Evolutionary conservation across 2,113 vertebrate genomes (phyloP), one percentile per base, ranked within the genome.

Genomic region (Ptilonorhynchus violaceus): DNA sequence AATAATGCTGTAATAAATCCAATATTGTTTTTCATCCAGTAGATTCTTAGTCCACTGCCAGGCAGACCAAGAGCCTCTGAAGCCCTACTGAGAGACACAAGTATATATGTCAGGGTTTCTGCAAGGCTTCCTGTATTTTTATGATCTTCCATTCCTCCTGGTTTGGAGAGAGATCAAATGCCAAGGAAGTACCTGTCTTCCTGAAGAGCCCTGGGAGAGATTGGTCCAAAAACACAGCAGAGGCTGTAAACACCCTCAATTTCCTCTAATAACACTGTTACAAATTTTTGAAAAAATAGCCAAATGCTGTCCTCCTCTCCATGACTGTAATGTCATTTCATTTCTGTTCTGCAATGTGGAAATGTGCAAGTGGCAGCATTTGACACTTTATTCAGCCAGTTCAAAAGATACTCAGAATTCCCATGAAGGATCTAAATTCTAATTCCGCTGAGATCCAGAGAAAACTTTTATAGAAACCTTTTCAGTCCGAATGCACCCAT

Each of bases 41-140:
- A 88, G 41, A 60, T 67, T 59, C 79, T 74, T 44, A 52, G 59
- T 64, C 79, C 55, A 90, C 60, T 63, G 28, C 13, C 47, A 67
- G 35, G 39, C 35, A 53, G 77, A 49, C 25, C 0, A 4, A 80
- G 63, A 92, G 63, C 35, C 59, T 80, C 56, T 79, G 63, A 80
- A 96, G 35, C 12, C 47, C 39, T 88, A 83, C 10, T 23, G 52
- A 86, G 74, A 84, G 76, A 70, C 58, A 18, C 17, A 80, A 77
- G 60, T 63, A 47, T 0, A 0, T 41, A 28, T 0, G 1, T 15
- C 0, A 0, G 23, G 39, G 46, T 39, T 93, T 50, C 53, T 91
- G n/a, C 31, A 75, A 75, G 60, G 60, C 39, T 88, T 59, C 74
- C 63, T 88, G 39, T 63, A 81, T 56, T 89, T 92, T 91, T 89